phyloP scores from a whole-genome alignment of 2,888 invertebrate genomes.

The Leistus spinibarbis region DNA sequence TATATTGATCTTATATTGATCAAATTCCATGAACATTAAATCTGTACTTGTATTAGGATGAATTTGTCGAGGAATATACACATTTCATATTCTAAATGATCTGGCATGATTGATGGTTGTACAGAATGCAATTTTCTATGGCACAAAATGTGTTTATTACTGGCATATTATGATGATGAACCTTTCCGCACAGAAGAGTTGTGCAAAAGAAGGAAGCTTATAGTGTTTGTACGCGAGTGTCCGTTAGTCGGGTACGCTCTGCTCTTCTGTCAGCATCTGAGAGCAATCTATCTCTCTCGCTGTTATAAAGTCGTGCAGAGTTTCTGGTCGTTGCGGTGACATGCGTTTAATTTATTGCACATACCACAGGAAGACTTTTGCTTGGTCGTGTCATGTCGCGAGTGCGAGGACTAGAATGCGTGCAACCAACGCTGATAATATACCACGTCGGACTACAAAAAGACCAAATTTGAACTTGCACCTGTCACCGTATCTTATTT shows the following conservation, averaged over 20 bases:
- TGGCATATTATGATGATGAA: background rate
- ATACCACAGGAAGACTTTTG: background rate
- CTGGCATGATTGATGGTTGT: background rate
- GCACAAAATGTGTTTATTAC: background rate
- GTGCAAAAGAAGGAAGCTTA: background rate
- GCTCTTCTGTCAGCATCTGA: background rate
- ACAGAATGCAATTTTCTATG: background rate
- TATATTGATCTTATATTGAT: too few relatives aligned
- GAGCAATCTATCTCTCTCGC: background rate
- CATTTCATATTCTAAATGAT: background rate
- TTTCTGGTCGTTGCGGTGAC: slow-evolving; percentile 1
- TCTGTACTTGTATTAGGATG: too few relatives aligned
- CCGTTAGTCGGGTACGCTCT: background rate
- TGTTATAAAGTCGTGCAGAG: background rate
- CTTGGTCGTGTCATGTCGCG: background rate
- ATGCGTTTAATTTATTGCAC: slow-evolving; percentile 7
- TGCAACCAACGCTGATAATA: background rate
- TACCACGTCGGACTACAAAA: background rate
- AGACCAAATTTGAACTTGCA: background rate
- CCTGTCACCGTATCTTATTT: background rate
- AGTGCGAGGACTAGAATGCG: background rate
- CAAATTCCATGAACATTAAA: too few relatives aligned
- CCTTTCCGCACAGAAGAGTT: background rate
- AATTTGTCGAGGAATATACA: too few relatives aligned
- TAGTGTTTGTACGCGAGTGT: background rate